phyloP scores from a whole-genome alignment of 2,113 vertebrate genomes.

The cattle (Bos taurus) region DNA sequence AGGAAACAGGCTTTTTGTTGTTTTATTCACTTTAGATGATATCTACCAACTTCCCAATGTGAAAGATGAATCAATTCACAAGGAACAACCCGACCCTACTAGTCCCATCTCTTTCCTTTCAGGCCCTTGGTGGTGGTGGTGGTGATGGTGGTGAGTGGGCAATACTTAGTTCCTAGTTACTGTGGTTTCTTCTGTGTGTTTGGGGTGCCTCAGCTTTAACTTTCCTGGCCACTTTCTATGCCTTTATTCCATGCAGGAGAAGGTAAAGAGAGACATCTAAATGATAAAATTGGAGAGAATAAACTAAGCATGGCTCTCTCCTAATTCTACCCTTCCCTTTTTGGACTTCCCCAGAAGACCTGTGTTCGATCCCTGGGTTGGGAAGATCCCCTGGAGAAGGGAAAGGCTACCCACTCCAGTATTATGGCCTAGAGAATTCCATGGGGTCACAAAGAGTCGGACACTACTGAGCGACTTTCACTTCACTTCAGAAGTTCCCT shows the following conservation, averaged over 20 bases:
- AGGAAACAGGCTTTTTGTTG: background rate
- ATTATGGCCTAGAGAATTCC: background rate
- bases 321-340: background rate
- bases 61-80: background rate
- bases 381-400: background rate
- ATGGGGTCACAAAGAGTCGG: background rate
- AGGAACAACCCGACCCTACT: background rate
- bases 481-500: background rate
- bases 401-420: background rate
- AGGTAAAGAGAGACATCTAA: background rate
- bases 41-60: background rate
- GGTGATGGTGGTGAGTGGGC: rapidly evolving
- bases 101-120: background rate
- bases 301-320: background rate
- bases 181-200: background rate
- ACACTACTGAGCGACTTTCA: background rate
- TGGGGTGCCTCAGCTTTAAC: background rate
- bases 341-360: background rate
- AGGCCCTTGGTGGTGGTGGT: too few relatives aligned
- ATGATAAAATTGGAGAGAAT: background rate
- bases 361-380: background rate
- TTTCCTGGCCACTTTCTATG: background rate
- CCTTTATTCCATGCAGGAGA: background rate
- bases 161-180: background rate
- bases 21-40: background rate